These are phyloP conservation scores for Erythrolamprus reginae DNA, from an alignment of 2,113 vertebrate species.

Conservation along the genomic window DNA sequence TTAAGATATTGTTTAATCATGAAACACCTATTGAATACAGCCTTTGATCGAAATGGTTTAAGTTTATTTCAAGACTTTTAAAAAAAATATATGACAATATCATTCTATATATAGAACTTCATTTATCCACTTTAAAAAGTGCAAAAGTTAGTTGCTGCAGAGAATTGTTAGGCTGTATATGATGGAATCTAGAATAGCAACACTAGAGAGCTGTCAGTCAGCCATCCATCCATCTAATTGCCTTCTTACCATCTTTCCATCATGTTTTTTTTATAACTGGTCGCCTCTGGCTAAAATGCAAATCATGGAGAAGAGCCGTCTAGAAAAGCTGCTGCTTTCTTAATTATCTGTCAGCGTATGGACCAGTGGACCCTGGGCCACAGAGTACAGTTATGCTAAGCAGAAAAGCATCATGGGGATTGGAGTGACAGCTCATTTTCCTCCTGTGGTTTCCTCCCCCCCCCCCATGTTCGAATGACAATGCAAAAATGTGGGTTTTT, in stretches of 20 bases:
- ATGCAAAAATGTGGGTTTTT: constrained; percentile 88
- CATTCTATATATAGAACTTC: constrained; percentile 73
- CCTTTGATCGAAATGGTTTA: constrained; percentile 63
- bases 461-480: constrained; percentile 80
- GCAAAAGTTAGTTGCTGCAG: constrained; percentile 78
- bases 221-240: constrained; percentile 99
- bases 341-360: constrained; percentile 97
- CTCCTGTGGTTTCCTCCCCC: constrained; percentile 68
- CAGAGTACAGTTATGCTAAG: constrained; percentile 97
- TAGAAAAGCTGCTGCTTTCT: constrained; percentile 97
- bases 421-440: constrained; percentile 99
- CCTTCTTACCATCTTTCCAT: constrained; percentile 99
- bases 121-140: constrained; percentile 74
- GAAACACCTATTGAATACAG: constrained; percentile 52
- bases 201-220: constrained; percentile 99
- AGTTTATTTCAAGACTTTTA: constrained; percentile 71
- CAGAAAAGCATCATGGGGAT: constrained; percentile 99
- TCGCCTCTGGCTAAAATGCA: constrained; percentile 99
- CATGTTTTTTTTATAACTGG: constrained; percentile 99
- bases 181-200: constrained; percentile 85
- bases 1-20: constrained; percentile 61
- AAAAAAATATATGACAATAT: constrained; percentile 57
- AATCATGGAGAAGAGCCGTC: constrained; percentile 90
- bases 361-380: constrained; percentile 85
- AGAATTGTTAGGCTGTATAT: constrained; percentile 80